Percentiles rank a stretch among this genome's conserved stretches.
These are phyloP conservation scores for Lydus trimaculatus DNA, from an alignment of 2,888 invertebrate genomes.

Conservation along the genomic window DNA sequence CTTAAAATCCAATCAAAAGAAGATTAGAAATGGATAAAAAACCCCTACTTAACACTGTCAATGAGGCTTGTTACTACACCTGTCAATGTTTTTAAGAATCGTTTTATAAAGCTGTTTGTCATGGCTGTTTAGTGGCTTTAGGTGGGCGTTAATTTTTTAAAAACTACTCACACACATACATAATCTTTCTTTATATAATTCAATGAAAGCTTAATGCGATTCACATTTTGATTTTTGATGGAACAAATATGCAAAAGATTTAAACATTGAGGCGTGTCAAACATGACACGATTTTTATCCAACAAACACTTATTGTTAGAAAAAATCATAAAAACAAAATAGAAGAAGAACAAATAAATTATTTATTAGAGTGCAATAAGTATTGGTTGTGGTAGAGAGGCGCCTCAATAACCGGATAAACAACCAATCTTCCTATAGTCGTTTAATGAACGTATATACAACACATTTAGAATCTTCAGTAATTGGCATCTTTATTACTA, in stretches of 20 bases:
- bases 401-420: slow-evolving; percentile 33
- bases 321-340: neutral
- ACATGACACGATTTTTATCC: neutral
- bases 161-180: slow-evolving; percentile 14
- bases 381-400: slow-evolving; percentile 6
- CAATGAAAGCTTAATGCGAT: slow-evolving; percentile 30
- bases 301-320: neutral
- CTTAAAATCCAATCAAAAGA: too few species aligned
- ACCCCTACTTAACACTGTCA: slow-evolving; percentile 36
- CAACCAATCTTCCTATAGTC: slow-evolving; percentile 26
- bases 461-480: slow-evolving; percentile 34
- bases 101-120: slow-evolving; percentile 46
- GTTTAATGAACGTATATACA: slow-evolving; percentile 39
- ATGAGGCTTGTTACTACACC: slow-evolving; percentile 46
- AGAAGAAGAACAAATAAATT: neutral
- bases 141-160: slow-evolving; percentile 37
- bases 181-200: neutral
- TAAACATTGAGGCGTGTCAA: slow-evolving; percentile 11
- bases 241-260: slow-evolving; percentile 15
- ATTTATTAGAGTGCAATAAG: neutral
- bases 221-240: slow-evolving; percentile 28
- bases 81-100: slow-evolving; percentile 41
- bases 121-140: slow-evolving; percentile 38
- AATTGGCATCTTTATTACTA: slow-evolving; percentile 42
- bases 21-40: too few species aligned